Evolutionary conservation across 2,797 vertebrate genomes (phyloP).

Genomic region (Limnodromus scolopaceus): DNA sequence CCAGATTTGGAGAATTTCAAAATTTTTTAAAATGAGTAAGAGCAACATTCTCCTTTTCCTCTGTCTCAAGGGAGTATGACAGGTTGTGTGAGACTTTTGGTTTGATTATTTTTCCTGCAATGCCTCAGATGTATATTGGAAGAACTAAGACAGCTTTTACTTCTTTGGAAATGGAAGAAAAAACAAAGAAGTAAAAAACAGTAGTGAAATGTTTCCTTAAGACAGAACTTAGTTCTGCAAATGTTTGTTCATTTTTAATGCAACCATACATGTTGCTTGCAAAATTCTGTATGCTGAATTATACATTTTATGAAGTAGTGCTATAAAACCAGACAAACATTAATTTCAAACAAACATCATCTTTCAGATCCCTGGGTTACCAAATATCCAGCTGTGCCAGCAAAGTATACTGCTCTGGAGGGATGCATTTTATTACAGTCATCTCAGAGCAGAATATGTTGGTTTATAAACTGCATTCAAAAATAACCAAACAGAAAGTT

Average conservation of each 20-base stretch:
- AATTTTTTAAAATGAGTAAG: background rate
- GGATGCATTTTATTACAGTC: background rate
- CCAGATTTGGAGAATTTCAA: background rate
- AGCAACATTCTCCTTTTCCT: background rate
- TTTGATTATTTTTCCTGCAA: background rate
- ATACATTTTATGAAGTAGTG: background rate
- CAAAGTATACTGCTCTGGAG: background rate
- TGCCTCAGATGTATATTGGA: background rate
- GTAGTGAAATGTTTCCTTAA: background rate
- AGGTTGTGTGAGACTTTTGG: background rate
- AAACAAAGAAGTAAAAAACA: rapidly evolving
- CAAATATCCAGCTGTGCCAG: conserved; percentile 28
- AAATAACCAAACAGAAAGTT: background rate
- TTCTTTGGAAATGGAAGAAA: background rate
- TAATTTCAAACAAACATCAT: conserved; percentile 9
- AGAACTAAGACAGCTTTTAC: background rate
- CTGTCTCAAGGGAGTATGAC: background rate
- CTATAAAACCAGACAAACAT: conserved; percentile 24
- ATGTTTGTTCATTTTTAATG: background rate
- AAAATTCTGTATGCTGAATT: background rate
- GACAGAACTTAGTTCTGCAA: background rate
- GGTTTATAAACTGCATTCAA: background rate
- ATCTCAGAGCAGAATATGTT: background rate
- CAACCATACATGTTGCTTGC: background rate
- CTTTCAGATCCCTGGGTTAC: background rate